Conservation (phyloP, 2,113 vertebrate species). For the Rattus rattus region DNA sequence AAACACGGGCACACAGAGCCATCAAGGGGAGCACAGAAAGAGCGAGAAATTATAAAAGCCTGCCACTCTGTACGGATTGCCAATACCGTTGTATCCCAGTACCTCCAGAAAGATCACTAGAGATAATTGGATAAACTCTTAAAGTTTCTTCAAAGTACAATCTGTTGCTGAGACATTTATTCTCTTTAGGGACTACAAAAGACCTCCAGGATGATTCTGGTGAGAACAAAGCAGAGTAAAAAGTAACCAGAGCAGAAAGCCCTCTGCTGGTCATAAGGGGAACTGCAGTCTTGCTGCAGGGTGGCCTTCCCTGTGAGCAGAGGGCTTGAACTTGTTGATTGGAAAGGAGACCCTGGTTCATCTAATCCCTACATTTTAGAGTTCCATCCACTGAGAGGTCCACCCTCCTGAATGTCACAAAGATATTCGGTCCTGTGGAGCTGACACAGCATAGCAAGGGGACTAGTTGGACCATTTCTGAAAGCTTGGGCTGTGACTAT, state of each 20-base stretch:
- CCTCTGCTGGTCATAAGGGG: slow-evolving; percentile 77
- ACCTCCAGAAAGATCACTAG: slow-evolving; percentile 12
- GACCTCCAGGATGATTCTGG: slow-evolving; percentile 41
- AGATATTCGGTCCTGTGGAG: not conserved
- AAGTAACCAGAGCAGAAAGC: slow-evolving; percentile 68
- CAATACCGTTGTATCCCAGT: not conserved
- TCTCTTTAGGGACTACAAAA: slow-evolving; percentile 48
- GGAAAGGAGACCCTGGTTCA: not conserved
- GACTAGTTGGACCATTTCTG: not conserved
- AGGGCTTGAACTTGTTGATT: not conserved
- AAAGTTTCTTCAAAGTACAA: slow-evolving; percentile 62
- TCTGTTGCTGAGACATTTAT: slow-evolving; percentile 20
- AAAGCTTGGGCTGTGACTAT: not conserved
- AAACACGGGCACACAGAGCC: not conserved
- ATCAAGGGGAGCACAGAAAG: not conserved
- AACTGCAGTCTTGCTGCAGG: slow-evolving; percentile 41
- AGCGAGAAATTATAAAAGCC: not conserved
- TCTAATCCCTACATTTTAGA: not conserved
- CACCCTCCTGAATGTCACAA: not conserved
- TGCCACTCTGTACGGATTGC: not conserved
- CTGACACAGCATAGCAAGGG: not conserved
- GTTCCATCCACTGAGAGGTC: not conserved
- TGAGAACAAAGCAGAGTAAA: slow-evolving; percentile 74
- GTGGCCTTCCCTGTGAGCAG: not conserved
- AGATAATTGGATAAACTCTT: not conserved